These are phyloP conservation scores for Herpetotheres cachinnans DNA, from an alignment of 2,113 vertebrate genomes.

Conservation along the genomic window DNA sequence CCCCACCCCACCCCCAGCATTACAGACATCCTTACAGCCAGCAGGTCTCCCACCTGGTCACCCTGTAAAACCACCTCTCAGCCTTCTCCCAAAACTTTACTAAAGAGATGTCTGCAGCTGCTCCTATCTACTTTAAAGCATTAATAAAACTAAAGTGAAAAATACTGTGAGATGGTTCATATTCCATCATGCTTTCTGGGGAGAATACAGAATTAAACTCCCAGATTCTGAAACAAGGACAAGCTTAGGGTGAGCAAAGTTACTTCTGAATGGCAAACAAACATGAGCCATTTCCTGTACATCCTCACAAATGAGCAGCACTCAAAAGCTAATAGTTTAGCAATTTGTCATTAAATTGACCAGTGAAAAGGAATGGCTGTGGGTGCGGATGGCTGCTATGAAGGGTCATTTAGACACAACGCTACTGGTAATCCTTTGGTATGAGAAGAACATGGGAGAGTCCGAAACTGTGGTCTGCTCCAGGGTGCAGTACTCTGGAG, in stretches of 20 bases:
- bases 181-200: neutral
- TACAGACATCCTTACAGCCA: neutral
- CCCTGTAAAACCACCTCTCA: neutral
- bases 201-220: neutral
- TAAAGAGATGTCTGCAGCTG: neutral
- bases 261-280: neutral
- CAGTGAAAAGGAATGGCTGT: neutral
- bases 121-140: neutral
- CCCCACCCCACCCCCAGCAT: neutral
- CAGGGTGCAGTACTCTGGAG: neutral
- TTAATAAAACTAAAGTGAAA: neutral
- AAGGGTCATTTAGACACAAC: neutral
- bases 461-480: neutral
- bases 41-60: neutral
- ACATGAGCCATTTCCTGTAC: neutral
- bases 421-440: neutral
- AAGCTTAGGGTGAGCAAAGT: neutral
- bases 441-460: neutral
- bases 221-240: neutral
- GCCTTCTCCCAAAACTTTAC: neutral
- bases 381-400: neutral
- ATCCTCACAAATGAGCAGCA: neutral
- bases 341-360: neutral
- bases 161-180: neutral
- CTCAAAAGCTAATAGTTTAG: neutral